Base-by-base conservation (phyloP, 2,888 invertebrate species). In the Agonopterix alstromeriana region DNA sequence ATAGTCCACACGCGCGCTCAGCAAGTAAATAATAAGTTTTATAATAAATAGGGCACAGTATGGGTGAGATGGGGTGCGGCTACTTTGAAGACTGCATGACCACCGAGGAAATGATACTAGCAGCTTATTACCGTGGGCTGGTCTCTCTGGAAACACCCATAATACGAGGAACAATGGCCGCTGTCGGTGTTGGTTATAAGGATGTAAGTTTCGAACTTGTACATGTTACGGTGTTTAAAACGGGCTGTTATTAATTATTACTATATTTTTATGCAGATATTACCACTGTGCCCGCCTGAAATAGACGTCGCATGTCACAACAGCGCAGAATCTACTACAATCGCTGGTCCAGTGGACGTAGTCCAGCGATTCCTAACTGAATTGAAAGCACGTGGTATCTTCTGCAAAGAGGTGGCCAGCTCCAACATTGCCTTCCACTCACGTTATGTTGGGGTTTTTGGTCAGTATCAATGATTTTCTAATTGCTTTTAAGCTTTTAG, bases 11-110 rank as follows among this genome's bases (percentile, higher is more conserved):
- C 10, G 8, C 27, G 2, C 35, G n/a, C 8, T 2, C 9, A 12
- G 10, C 11, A n/a, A 43, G 43, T 17, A 12, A 8, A 2, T 42
- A n/a, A 11, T 11, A 3, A 11, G 11, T 12, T 11, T 10, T 9
- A 10, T 8, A 42, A 12, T 42, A n/a, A 44, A 46, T 47, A 67
- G 95, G 97, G 0, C 96, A 97, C 73, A 97, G 97, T 2, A 94
- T 95, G 0, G 97, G 97, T 43, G 97, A 97, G 77, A 83, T 97
- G 36, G 96, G 94, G 1, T 97, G 97, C 73, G 96, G 94, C 1
- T 97, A 97, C 75, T 96, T 95, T 8, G 97, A 97, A 76, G 95
- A 94, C 1, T 93, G 94, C 51, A 87, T 97, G 51, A 94, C 95
- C 0, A 91, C 92, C 1, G 93, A 95, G 65, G 93, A 96, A 78